These are phyloP conservation scores for Falco columbarius DNA, from an alignment of 2,797 vertebrate species.

Conservation along the genomic window DNA sequence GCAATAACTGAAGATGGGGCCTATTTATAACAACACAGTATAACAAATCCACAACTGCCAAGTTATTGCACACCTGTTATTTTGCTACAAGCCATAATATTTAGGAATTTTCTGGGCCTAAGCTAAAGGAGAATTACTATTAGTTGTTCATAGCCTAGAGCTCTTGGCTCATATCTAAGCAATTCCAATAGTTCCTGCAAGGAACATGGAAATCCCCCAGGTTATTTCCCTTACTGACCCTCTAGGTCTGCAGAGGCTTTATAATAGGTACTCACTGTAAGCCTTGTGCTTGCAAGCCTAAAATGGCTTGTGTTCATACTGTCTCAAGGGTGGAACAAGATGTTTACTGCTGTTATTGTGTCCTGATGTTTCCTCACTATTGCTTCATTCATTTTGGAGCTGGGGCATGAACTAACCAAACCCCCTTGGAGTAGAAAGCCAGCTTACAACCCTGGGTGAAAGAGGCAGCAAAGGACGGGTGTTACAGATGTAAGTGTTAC, in stretches of 20 bases:
- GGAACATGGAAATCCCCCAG: background rate
- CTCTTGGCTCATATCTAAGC: background rate
- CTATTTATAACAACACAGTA: background rate
- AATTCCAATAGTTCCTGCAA: background rate
- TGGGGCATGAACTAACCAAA: background rate
- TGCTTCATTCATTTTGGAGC: background rate
- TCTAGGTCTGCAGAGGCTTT: background rate
- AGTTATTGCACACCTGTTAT: background rate
- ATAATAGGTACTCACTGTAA: background rate
- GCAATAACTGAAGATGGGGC: background rate
- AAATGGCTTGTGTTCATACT: background rate
- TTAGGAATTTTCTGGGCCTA: background rate
- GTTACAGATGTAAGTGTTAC: rapidly evolving
- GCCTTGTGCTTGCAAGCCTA: background rate
- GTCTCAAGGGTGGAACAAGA: background rate
- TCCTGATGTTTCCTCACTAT: background rate
- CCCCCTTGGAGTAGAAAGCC: background rate
- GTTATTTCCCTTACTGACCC: background rate
- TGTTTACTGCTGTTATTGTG: background rate
- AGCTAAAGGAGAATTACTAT: background rate
- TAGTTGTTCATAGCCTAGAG: background rate
- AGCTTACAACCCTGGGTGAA: background rate
- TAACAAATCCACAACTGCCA: background rate
- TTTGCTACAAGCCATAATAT: background rate
- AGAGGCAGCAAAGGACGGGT: background rate